Base-by-base conservation (phyloP, 1,140 invertebrate genomes). In the Notospermus geniculatus region DNA sequence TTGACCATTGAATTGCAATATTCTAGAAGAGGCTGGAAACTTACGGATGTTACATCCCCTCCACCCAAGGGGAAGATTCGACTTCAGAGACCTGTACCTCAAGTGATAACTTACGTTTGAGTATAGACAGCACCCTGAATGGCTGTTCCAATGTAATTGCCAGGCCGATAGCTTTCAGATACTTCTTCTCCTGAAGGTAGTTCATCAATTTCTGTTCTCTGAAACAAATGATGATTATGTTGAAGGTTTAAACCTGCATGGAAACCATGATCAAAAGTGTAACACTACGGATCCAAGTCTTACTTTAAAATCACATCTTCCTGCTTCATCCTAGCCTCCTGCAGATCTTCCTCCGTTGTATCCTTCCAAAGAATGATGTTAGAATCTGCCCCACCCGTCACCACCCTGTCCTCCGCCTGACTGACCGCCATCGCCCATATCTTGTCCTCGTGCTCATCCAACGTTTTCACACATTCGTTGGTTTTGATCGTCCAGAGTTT, bases 401-500 rank as follows among this genome's bases (percentile, higher is more conserved):
- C 84, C n/a, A 97, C 76, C 53, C 80, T 76, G 17, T 85, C 85
- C 77, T 93, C 91, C 73, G 87, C 85, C 27, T 67, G 64, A 32
- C 70, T 71, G 5, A 76, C 81, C 36, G 88, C 86, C 63, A 97
- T 72, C 2, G 92, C 87, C 94, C 94, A 97, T 4, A 95, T 86
- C 78, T 91, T 89, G 46, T 88, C 89, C 28, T 89, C 87, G 77
- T 97, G 94, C 69, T 89, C 87, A 70, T 95, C 92, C 62, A 95
- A 83, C 0, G 93, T 93, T 64, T 87, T 85, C 45, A 88, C 79
- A 81, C 92, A 94, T 72, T 93, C 90, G 27, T 89, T 93, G 1
- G 86, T 88, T 83, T 95, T 95, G 2, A 97, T 86, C 71, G 86
- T 90, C 92, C 94, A 97, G 2, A 97, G 73, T 83, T 97, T 97